These are phyloP conservation scores for Palythoa caribaeorum DNA, from an alignment of 92 coral and sea anemone species.

Conservation along the genomic window DNA sequence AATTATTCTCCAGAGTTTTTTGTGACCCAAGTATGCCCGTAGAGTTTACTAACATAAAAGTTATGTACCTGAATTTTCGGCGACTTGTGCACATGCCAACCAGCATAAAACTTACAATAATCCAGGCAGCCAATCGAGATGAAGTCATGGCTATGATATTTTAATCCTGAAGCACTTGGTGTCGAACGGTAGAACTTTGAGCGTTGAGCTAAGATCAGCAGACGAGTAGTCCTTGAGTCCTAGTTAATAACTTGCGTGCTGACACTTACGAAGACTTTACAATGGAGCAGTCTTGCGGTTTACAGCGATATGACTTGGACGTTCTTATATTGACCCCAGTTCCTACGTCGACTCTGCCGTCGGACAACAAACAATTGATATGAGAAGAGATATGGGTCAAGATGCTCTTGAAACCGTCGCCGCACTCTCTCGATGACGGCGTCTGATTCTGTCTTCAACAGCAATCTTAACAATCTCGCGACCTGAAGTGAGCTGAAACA, in stretches of 20 bases:
- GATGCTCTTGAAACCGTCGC: conserved; percentile 44
- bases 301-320: background rate
- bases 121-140: background rate
- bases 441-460: conserved; percentile 59
- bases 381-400: conserved; percentile 10
- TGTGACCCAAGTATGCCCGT: background rate
- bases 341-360: conserved; percentile 2
- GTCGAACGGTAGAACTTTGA: background rate
- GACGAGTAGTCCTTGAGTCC: background rate
- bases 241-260: conserved; percentile 18
- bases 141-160: background rate
- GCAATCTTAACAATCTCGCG: conserved; percentile 74
- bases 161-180: background rate
- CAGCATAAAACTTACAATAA: conserved; percentile 19
- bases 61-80: conserved; percentile 31
- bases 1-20: background rate
- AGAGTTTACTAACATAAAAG: background rate
- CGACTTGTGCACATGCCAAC: conserved; percentile 25
- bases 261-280: background rate
- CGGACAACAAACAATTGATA: conserved; percentile 38
- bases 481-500: conserved; percentile 72
- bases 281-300: conserved; percentile 4
- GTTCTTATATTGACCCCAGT: background rate
- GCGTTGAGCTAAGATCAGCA: conserved; percentile 8
- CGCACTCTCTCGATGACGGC: conserved; percentile 55